A percentile compares a stretch with the other conserved stretches of the same genome.
These are phyloP conservation scores for Hyles lineata DNA, from an alignment of 2,888 invertebrate species.

Conservation along the genomic window DNA sequence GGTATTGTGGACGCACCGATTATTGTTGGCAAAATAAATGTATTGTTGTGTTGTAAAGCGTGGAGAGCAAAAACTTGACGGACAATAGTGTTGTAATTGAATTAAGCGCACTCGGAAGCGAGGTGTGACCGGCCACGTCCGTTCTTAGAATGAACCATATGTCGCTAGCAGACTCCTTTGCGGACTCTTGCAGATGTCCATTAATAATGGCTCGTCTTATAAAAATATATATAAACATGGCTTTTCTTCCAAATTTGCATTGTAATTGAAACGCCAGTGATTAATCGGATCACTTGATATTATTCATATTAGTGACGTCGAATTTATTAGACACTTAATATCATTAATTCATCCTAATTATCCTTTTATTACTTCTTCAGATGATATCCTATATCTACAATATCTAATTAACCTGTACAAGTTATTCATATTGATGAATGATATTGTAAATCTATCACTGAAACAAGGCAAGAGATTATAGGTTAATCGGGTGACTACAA, in stretches of 20 bases:
- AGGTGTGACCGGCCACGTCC: slow-evolving; percentile 48
- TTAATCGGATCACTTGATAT: no score
- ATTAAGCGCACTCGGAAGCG: slow-evolving; percentile 65
- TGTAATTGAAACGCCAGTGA: no score
- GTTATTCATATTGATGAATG: no score
- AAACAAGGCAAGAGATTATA: no score
- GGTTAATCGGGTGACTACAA: no score
- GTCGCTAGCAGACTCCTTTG: background rate
- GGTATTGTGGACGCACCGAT: slow-evolving; percentile 66
- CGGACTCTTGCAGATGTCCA: slow-evolving; percentile 4
- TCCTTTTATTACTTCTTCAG: no score
- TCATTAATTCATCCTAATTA: no score
- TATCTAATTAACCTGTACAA: no score
- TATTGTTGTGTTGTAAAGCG: slow-evolving; percentile 66
- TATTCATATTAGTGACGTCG: no score
- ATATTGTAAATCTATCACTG: no score
- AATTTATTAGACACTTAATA: no score
- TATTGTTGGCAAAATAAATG: slow-evolving; percentile 82
- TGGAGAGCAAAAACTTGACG: slow-evolving; percentile 67
- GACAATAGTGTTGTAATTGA: slow-evolving; percentile 76
- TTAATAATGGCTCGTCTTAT: background rate
- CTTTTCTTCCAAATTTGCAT: background rate
- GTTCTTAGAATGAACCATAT: slow-evolving; percentile 48
- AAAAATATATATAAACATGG: background rate
- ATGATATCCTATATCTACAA: no score